Evolutionary conservation across 2,113 vertebrate genomes (phyloP).

Genomic region (Phaethornis superciliosus): DNA sequence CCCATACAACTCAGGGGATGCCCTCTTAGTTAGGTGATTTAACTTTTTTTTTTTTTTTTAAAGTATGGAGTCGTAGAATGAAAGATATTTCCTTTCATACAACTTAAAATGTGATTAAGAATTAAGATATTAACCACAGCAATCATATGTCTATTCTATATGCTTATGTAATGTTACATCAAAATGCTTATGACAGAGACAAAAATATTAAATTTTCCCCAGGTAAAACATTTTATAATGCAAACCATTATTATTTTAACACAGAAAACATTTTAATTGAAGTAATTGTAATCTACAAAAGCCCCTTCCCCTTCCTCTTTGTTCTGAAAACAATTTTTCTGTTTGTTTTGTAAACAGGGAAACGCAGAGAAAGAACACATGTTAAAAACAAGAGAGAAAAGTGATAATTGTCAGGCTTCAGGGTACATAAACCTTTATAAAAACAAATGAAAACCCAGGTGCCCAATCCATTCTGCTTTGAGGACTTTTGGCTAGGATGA

Average conservation of each 20-base stretch:
- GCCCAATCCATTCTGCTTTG: neutral
- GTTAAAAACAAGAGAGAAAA: neutral
- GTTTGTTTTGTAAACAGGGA: neutral
- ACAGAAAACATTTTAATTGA: neutral
- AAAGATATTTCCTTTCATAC: neutral
- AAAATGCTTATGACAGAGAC: neutral
- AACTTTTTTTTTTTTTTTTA: neutral
- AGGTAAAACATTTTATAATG: neutral
- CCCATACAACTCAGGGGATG: neutral
- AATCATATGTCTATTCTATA: neutral
- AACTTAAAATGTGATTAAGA: neutral
- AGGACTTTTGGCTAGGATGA: neutral
- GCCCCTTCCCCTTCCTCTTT: neutral
- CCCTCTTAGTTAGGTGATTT: neutral
- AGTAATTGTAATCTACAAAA: neutral
- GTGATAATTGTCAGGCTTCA: neutral
- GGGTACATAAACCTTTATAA: neutral
- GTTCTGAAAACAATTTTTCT: neutral
- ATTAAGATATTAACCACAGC: neutral
- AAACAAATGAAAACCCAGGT: neutral
- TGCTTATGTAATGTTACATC: neutral
- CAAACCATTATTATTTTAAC: neutral
- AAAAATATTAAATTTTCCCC: neutral
- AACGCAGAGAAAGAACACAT: neutral
- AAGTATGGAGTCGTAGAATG: neutral